Evolutionary conservation across 2,797 vertebrate species (phyloP).

Genomic region (Lophura swinhoii): DNA sequence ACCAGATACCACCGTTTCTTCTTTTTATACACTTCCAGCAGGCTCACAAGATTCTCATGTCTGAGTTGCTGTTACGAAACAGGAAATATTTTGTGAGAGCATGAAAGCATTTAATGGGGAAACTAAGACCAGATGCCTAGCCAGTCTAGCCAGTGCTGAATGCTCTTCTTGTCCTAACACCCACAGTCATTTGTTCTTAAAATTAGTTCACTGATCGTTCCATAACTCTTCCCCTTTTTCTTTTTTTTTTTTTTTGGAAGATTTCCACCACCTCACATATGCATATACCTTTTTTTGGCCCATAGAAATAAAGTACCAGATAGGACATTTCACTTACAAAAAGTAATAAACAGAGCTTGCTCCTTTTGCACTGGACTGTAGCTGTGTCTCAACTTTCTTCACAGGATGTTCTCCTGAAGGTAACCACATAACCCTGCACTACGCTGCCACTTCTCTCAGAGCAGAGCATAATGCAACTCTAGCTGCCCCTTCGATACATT

Average conservation of each 20-base stretch:
- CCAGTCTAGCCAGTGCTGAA: not conserved
- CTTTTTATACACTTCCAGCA: constrained; percentile 89
- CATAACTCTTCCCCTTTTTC: not conserved
- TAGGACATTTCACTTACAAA: not conserved
- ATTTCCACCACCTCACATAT: not conserved
- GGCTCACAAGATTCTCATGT: constrained; percentile 92
- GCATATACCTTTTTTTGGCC: not conserved
- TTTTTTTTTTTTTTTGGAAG: not conserved
- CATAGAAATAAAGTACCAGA: not conserved
- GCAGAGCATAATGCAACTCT: not conserved
- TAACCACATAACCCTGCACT: not conserved
- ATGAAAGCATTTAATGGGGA: not conserved
- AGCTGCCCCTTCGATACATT: not conserved
- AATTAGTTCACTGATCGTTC: not conserved
- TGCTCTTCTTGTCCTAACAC: not conserved
- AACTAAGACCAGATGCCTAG: not conserved
- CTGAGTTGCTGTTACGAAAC: constrained; percentile 84
- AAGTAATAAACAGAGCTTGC: not conserved
- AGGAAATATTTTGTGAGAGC: constrained; percentile 12
- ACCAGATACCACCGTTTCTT: constrained; percentile 91
- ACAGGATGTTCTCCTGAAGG: not conserved
- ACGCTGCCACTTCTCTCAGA: not conserved
- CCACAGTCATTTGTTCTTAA: not conserved
- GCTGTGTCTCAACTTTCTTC: not conserved
- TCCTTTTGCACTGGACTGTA: fast-evolving